phyloP scores from a whole-genome alignment of 2,797 vertebrate species.

The Micromesistius poutassou region DNA sequence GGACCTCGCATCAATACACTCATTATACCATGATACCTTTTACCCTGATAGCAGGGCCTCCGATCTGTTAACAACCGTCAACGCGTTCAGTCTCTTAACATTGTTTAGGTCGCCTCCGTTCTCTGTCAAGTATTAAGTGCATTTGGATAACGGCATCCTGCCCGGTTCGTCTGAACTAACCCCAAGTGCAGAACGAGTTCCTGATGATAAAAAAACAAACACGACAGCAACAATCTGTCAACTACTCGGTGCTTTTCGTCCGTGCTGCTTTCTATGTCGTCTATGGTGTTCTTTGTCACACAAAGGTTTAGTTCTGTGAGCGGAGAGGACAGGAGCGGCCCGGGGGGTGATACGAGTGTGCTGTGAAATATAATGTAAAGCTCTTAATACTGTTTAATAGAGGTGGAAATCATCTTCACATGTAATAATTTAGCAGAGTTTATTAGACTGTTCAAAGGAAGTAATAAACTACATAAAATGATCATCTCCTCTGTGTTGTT shows the following conservation, averaged over 20 bases:
- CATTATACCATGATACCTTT: not conserved
- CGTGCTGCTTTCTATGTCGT: conserved; percentile 61
- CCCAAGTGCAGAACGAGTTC: conserved; percentile 28
- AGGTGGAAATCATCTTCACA: conserved; percentile 64
- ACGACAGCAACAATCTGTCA: conserved; percentile 38
- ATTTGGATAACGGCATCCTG: not conserved
- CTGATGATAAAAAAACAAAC: conserved; percentile 53
- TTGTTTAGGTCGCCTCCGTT: not conserved
- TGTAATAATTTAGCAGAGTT: conserved; percentile 74
- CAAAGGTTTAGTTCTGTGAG: conserved; percentile 36
- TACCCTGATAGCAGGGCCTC: conserved; percentile 29
- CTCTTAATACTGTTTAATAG: conserved; percentile 72
- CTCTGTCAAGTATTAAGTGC: not conserved
- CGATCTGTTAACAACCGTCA: not conserved
- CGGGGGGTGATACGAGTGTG: conserved; percentile 64
- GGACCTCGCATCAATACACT: not conserved
- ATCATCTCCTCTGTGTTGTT: conserved; percentile 1
- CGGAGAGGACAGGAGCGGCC: not conserved
- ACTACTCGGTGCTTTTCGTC: conserved; percentile 60
- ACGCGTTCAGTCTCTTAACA: not conserved
- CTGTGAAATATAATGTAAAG: conserved; percentile 75
- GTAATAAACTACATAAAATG: conserved; percentile 72
- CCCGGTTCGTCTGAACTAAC: conserved; percentile 35
- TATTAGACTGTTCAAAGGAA: conserved; percentile 73
- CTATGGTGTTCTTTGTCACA: conserved; percentile 58